Evolutionary conservation across 2,113 vertebrate species (phyloP), one percentile per base, ranked within the genome.

Genomic region (Anser cygnoides): DNA sequence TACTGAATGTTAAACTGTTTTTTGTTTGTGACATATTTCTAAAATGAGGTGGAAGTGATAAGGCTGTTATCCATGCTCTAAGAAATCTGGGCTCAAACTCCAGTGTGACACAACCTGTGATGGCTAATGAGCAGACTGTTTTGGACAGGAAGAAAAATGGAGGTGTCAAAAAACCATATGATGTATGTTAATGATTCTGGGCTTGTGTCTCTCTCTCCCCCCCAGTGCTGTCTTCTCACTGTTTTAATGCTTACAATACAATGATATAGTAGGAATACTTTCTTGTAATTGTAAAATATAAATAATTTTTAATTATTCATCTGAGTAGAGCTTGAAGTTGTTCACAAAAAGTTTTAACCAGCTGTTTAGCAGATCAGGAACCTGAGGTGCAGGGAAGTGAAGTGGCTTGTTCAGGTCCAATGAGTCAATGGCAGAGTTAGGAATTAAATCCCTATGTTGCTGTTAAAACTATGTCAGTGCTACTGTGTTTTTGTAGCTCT

Each of bases 61-160:
- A 28, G 35, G 50, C 20, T 65, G 25, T 59, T 44, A 10, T n/a
- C 7, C 1, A 1, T 20, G 19, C 28, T 49, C 9, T 39, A 4
- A 44, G 54, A 57, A 57, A 26, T 18, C 0, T 0, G 13, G 28
- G 9, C 58, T 23, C 37, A 37, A 17, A 31, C 54, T 86, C 50
- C 17, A 9, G 0, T 26, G 49, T 57, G 54, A 44, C 29, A 44
- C 11, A 25, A 23, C 21, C 3, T 26, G 11, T 12, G 65, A 43
- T 17, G 63, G 65, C 71, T 52, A 43, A 49, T 0, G 5, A 75
- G 43, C 43, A 22, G 46, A 26, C 70, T 57, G 73, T 16, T 46
- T 41, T 46, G 77, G 49, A 22, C 57, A 65, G 31, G 43, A 88
- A 22, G 5, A 76, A 8, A 16, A 46, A 61, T 2, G 23, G 15